Evolutionary conservation across 2,888 invertebrate species (phyloP), one percentile per base, ranked within the genome.

Genomic region (Laspeyria flexula): DNA sequence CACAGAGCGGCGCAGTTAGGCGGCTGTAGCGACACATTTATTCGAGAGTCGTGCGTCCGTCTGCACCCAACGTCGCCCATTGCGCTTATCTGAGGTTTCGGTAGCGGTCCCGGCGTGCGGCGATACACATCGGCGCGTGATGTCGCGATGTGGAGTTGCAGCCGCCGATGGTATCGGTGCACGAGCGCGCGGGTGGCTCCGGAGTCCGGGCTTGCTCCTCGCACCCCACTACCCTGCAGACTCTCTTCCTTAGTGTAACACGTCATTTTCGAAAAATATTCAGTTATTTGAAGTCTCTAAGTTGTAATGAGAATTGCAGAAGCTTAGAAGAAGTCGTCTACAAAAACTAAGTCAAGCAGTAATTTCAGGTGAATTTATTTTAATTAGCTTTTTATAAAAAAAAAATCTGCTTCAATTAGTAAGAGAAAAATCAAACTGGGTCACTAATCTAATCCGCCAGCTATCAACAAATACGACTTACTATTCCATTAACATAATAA

Each of bases 81-180:
- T 64, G 62, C 57, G 58, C 66, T 73, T 75, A 75, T 81, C 78
- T 65, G 59, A 58, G 65, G 71, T 75, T 75, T 73, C 81, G 73
- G 82, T 81, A 81, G 82, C 81, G 58, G 68, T 57, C 33, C 13
- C 58, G 62, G 60, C 67, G 67, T 63, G 65, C 54, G 43, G 57
- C 69, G 89, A 90, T 90, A 86, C 51, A 61, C 71, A 89, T 88
- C 88, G 75, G 77, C 79, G 79, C 87, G 86, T 86, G 86, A 85
- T 82, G 85, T 82, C 81, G 83, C 81, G 84, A 83, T 86, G 85
- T 71, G 74, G 73, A 60, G 67, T 65, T 71, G 73, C 76, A 71
- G 68, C 61, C 50, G 62, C 73, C 75, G 90, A 90, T 90, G 69
- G 43, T 88, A 90, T 91, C 90, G 51, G 53, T 55, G 73, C 81